Evolutionary conservation across 2,797 vertebrate species (phyloP).

Genomic region (Anniella stebbinsi): DNA sequence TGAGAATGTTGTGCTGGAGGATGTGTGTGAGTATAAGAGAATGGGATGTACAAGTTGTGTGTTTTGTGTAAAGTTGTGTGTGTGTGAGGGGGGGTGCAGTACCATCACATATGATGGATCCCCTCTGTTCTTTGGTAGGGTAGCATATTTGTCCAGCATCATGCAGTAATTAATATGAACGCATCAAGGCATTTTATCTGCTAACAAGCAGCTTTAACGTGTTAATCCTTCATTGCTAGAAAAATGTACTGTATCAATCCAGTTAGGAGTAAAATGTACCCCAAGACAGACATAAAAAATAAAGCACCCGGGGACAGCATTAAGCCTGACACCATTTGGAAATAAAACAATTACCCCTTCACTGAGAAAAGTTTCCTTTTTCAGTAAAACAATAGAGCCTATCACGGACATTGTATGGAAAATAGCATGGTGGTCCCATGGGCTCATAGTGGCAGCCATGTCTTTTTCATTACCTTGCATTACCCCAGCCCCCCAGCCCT

Average conservation of each 20-base stretch:
- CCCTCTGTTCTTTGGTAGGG: background rate
- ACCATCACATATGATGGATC: background rate
- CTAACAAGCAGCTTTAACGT: background rate
- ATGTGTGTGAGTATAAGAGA: background rate
- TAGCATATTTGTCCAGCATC: background rate
- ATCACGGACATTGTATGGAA: no score
- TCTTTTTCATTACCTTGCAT: no score
- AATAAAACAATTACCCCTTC: background rate
- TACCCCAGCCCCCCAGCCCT: background rate
- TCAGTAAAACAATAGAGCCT: background rate
- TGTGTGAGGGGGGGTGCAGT: background rate
- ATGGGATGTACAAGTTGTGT: no score
- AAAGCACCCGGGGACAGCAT: background rate
- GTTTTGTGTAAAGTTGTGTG: background rate
- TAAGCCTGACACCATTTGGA: no score
- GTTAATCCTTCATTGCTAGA: background rate
- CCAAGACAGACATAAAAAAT: background rate
- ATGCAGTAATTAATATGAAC: background rate
- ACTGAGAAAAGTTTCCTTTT: background rate
- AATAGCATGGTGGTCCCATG: no score
- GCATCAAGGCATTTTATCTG: background rate
- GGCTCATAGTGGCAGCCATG: no score
- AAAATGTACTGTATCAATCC: no score
- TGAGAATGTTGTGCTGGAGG: background rate
- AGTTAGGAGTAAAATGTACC: background rate